phyloP scores from a whole-genome alignment of 2,113 vertebrate genomes.

The Meles meles region DNA sequence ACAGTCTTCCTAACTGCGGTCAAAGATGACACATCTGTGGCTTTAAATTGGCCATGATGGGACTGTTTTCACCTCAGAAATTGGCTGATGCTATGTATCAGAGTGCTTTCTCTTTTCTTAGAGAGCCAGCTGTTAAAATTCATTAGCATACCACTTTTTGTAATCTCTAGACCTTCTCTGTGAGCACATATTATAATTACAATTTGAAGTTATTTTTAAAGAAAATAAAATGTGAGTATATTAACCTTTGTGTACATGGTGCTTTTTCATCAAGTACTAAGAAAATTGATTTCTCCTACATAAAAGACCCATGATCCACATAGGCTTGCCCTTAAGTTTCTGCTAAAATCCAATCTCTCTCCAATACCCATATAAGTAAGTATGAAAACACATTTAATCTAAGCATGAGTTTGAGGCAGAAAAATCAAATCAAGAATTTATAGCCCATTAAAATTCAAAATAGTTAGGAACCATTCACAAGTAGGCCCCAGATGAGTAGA shows the following conservation, averaged over 20 bases:
- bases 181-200: background rate
- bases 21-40: background rate
- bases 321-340: background rate
- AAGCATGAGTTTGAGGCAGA: background rate
- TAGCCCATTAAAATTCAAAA: background rate
- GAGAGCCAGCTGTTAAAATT: background rate
- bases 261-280: background rate
- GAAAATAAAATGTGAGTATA: constrained; percentile 6
- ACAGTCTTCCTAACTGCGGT: background rate
- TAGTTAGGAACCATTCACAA: background rate
- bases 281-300: background rate
- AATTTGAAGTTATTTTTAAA: constrained; percentile 20
- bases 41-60: background rate
- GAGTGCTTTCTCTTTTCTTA: background rate
- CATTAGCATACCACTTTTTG: background rate
- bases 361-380: background rate
- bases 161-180: background rate
- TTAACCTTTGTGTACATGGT: constrained; percentile 29
- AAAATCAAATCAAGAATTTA: background rate
- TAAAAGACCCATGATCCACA: background rate
- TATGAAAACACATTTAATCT: constrained; percentile 11
- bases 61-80: background rate
- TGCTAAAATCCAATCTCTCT: background rate
- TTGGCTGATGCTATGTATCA: background rate
- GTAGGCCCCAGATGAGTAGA: background rate